These are phyloP conservation scores for Penaeus chinensis DNA, from an alignment of 1,140 invertebrate species.

Conservation along the genomic window DNA sequence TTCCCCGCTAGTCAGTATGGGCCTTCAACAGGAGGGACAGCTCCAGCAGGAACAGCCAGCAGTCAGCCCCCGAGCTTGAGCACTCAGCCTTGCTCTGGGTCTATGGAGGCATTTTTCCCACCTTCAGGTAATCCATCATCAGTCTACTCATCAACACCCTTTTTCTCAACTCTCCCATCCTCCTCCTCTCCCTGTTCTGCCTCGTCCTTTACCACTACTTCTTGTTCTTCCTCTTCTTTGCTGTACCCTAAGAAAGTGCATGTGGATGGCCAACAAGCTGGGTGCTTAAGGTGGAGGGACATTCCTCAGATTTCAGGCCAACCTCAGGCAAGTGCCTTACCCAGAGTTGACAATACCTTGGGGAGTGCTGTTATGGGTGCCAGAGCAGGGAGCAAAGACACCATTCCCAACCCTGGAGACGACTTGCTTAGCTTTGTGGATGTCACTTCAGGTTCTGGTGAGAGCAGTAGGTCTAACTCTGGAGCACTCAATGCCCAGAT, in stretches of 20 bases:
- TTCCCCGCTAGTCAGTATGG: slow-evolving; percentile 60
- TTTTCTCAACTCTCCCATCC: slow-evolving; percentile 29
- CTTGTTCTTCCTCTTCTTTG: slow-evolving; percentile 4
- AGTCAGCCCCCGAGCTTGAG: slow-evolving; percentile 45
- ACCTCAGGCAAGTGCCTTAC: slow-evolving; percentile 12
- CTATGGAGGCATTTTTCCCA: slow-evolving; percentile 70
- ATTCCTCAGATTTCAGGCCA: slow-evolving; percentile 7
- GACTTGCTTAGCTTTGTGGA: slow-evolving; percentile 60
- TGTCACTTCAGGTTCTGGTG: slow-evolving; percentile 23
- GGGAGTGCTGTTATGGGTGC: neutral
- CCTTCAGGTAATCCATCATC: slow-evolving; percentile 67
- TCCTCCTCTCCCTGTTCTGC: neutral
- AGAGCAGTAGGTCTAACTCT: slow-evolving; percentile 20
- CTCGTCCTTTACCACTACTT: slow-evolving; percentile 6
- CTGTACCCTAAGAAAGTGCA: slow-evolving; percentile 38
- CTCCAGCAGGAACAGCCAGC: slow-evolving; percentile 60
- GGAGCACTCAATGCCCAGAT: slow-evolving; percentile 51
- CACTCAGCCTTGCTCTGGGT: slow-evolving; percentile 44
- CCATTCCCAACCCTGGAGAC: neutral
- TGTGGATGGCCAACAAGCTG: slow-evolving; percentile 28
- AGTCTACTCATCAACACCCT: slow-evolving; percentile 33
- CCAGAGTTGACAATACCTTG: slow-evolving; percentile 5
- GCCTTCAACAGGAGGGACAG: slow-evolving; percentile 51
- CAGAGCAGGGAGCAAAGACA: neutral
- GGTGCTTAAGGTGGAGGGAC: slow-evolving; percentile 49